Conservation (phyloP, 2,113 vertebrate species). For the Scalopus aquaticus region DNA sequence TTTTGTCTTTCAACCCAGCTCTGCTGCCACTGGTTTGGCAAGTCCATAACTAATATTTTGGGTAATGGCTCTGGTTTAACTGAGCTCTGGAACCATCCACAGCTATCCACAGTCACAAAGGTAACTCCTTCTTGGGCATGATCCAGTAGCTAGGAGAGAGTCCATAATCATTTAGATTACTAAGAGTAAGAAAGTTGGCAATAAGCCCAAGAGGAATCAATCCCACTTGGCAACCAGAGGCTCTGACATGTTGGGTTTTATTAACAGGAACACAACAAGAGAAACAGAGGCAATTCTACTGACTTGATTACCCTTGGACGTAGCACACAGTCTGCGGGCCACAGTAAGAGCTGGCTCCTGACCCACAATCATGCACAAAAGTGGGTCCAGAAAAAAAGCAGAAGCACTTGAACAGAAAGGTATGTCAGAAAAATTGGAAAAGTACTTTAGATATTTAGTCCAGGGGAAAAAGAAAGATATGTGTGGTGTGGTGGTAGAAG, state of each 20-base stretch:
- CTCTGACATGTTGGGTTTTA: neutral
- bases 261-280: neutral
- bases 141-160: neutral
- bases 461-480: neutral
- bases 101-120: neutral
- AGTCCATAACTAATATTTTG: neutral
- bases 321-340: neutral
- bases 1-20: neutral
- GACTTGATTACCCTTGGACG: neutral
- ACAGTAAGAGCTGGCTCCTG: rapidly evolving
- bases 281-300: neutral
- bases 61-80: neutral
- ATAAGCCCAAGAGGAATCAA: neutral
- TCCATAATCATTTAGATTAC: no score
- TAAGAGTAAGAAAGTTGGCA: neutral
- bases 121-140: no score
- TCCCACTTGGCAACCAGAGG: neutral
- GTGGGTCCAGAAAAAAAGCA: neutral
- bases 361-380: neutral
- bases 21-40: neutral
- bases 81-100: neutral
- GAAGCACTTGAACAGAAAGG: neutral
- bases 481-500: neutral
- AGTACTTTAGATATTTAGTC: neutral
- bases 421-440: neutral